Evolutionary conservation across 2,113 vertebrate species (phyloP), one percentile per base, ranked within the genome.

Genomic region (Fregetta grallaria): DNA sequence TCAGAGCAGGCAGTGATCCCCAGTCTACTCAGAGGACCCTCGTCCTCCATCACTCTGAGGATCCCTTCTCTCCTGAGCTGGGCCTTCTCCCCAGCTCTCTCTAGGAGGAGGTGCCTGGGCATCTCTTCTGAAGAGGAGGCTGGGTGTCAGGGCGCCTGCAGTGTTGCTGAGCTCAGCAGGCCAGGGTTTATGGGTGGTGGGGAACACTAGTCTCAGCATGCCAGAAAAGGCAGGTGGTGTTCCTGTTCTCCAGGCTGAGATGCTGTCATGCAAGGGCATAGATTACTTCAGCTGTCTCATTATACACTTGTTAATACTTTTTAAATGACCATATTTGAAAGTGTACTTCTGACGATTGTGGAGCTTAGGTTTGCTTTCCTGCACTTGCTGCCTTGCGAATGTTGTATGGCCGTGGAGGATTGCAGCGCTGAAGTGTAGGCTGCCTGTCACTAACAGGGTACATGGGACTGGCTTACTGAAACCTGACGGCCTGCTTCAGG

Each of bases 381-480:
- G 83, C 23, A 8, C n/a, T 53, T 25, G 22, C 50, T 44, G 36
- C 38, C 44, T 91, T 6, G 8, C 2, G 19, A 34, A 6, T 26
- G 16, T 22, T 8, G 6, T 4, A 6, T 3, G 1, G 7, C 5
- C 27, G 22, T 9, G 15, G 38, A 22, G 26, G 36, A 23, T 2
- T 13, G 21, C 22, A n/a, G 34, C 8, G 23, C 47, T 22, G 23
- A 55, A 9, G 40, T 3, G 17, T n/a, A 10, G 72, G 55, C 13
- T 32, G 61, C 18, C 4, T 23, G 11, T 42, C 29, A 4, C 45
- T 13, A 17, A 13, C 2, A 2, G 27, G 19, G 13, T 9, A 5
- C 5, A 1, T 27, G 58, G 58, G 71, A 15, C 36, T 29, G 32
- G 36, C 18, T 42, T 15, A 16, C 3, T 8, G 71, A 14, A 59